phyloP scores from a whole-genome alignment of 2,888 invertebrate species.

The Lingula anatina region DNA sequence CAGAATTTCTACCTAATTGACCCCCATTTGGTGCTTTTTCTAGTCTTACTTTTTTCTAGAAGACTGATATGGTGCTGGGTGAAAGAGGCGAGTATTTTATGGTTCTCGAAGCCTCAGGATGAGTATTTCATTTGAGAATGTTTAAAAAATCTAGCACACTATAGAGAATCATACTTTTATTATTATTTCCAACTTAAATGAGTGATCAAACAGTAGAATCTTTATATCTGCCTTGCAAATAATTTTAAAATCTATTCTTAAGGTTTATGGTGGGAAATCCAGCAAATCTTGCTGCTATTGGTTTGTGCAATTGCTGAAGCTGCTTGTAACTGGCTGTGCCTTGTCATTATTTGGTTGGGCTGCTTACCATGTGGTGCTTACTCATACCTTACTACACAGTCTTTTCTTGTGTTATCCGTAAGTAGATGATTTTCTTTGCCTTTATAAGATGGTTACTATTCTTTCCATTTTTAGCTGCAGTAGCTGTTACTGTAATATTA shows the following conservation, averaged over 20 bases:
- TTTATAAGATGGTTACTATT: no score
- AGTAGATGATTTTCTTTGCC: slow-evolving; percentile 61
- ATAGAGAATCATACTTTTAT: no score
- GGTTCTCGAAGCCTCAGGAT: no score
- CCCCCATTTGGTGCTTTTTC: slow-evolving; percentile 77
- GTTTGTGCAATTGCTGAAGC: slow-evolving; percentile 29
- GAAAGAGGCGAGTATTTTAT: slow-evolving; percentile 53
- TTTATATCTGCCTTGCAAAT: not conserved
- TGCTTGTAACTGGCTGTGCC: slow-evolving; percentile 38
- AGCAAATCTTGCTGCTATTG: slow-evolving; percentile 30
- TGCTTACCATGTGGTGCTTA: slow-evolving; percentile 38
- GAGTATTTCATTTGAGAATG: no score
- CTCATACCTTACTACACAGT: slow-evolving; percentile 71
- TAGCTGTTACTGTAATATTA: no score
- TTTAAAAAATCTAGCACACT: no score
- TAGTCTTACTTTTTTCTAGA: slow-evolving; percentile 73
- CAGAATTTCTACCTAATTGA: slow-evolving; percentile 96
- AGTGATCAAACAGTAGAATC: no score
- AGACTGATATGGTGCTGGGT: slow-evolving; percentile 65
- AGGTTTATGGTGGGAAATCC: slow-evolving; percentile 23
- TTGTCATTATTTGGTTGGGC: slow-evolving; percentile 68
- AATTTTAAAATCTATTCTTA: not conserved
- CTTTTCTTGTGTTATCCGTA: slow-evolving; percentile 87
- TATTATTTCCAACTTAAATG: no score
- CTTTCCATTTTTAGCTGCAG: no score